Percentiles rank a stretch among this genome's conserved stretches.
These are phyloP conservation scores for Himalopsyche kuldschensis DNA, from an alignment of 2,888 invertebrate species.

Conservation along the genomic window DNA sequence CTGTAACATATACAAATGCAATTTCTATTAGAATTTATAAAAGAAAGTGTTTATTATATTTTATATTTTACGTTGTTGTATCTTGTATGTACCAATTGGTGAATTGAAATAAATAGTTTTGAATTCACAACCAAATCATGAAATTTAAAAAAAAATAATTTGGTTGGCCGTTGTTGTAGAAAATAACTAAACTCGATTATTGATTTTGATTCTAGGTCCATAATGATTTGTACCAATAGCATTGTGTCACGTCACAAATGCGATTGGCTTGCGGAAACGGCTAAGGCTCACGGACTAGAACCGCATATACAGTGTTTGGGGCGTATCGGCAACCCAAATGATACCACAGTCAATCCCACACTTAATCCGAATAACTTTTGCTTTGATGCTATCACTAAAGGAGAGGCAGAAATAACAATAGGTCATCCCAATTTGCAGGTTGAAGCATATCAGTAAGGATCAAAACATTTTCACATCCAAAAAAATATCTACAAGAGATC, in stretches of 20 bases:
- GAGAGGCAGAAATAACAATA: slow-evolving; percentile 72
- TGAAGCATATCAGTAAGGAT: slow-evolving; percentile 61
- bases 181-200: not conserved
- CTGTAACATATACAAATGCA: too few relatives aligned
- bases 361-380: slow-evolving; percentile 50
- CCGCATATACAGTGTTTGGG: slow-evolving; percentile 75
- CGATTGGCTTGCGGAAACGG: slow-evolving; percentile 74
- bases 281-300: slow-evolving; percentile 72
- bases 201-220: slow-evolving; percentile 48
- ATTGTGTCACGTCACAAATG: slow-evolving; percentile 76
- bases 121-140: too few relatives aligned
- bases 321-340: not conserved
- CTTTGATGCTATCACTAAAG: slow-evolving; percentile 64
- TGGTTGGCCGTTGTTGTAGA: not conserved
- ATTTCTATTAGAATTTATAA: too few relatives aligned
- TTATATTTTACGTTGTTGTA: too few relatives aligned
- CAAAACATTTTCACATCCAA: not conserved
- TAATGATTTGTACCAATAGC: slow-evolving; percentile 69
- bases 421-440: slow-evolving; percentile 73
- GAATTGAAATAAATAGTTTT: too few relatives aligned
- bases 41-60: too few relatives aligned
- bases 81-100: too few relatives aligned
- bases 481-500: not conserved
- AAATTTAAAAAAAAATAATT: not conserved
- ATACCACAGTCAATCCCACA: not conserved